phyloP scores from a whole-genome alignment of 2,113 vertebrate species.

The Podarcis raffonei region DNA sequence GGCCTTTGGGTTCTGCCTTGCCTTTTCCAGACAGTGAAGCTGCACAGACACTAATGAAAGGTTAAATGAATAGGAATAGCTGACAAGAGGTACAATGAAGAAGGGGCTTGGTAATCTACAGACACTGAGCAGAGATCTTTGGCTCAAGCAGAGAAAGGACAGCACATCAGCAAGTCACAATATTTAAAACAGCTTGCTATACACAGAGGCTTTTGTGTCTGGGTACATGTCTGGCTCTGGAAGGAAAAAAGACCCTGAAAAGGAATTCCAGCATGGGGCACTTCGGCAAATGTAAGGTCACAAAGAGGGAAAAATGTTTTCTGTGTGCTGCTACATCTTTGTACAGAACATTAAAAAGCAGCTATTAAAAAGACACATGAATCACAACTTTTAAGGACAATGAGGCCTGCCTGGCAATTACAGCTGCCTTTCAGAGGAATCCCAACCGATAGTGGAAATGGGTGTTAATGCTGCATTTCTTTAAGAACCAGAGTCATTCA shows the following conservation, averaged over 20 bases:
- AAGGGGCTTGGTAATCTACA: slow-evolving; percentile 84
- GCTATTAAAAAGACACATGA: slow-evolving; percentile 79
- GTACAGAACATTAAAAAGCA: slow-evolving; percentile 73
- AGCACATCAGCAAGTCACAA: slow-evolving; percentile 84
- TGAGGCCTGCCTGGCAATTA: slow-evolving; percentile 70
- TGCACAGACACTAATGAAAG: slow-evolving; percentile 96
- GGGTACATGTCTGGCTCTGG: slow-evolving; percentile 82
- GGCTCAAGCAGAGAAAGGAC: slow-evolving; percentile 89
- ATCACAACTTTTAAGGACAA: slow-evolving; percentile 73
- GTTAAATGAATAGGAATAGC: slow-evolving; percentile 98
- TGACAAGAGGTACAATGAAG: slow-evolving; percentile 97
- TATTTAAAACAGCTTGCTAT: slow-evolving; percentile 92
- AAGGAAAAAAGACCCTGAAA: slow-evolving; percentile 85
- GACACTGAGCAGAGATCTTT: slow-evolving; percentile 84
- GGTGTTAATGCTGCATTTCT: slow-evolving; percentile 8
- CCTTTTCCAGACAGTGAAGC: slow-evolving; percentile 86
- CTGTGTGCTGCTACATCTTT: slow-evolving; percentile 85
- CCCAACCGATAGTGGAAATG: slow-evolving; percentile 52
- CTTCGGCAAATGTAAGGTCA: slow-evolving; percentile 92
- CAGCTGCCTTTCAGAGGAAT: slow-evolving; percentile 49
- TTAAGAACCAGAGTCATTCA: slow-evolving; percentile 35
- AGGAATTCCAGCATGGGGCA: slow-evolving; percentile 90
- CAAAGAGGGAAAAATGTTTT: slow-evolving; percentile 84
- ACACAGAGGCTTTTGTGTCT: slow-evolving; percentile 84
- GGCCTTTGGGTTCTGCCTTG: slow-evolving; percentile 92